A percentile compares a stretch with the other conserved stretches of the same genome.
phyloP scores from a whole-genome alignment of 1,140 invertebrate species.

The Batillaria attramentaria region DNA sequence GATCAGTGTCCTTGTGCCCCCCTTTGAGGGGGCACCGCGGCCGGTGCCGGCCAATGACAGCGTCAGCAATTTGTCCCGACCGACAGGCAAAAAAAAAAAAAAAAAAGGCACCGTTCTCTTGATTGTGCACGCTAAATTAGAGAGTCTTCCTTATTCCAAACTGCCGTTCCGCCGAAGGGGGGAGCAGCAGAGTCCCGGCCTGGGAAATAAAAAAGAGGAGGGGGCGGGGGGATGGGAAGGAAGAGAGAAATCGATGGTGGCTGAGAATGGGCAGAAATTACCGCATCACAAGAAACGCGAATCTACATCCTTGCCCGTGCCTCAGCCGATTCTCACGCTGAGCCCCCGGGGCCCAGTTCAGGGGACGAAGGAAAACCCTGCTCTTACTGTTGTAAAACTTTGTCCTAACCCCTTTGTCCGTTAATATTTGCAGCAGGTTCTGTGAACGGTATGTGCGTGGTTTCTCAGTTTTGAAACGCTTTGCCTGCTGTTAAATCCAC shows the following conservation, averaged over 20 bases:
- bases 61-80: no score
- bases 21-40: no score
- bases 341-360: not conserved
- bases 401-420: no score
- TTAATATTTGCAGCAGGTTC: no score
- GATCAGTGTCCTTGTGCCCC: no score
- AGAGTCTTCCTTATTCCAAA: not conserved
- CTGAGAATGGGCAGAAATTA: constrained; percentile 23
- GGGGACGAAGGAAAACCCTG: no score
- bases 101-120: constrained; percentile 1
- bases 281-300: constrained; percentile 22
- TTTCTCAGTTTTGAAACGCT: no score
- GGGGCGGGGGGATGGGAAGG: not conserved
- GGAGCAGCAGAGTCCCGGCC: not conserved
- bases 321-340: not conserved
- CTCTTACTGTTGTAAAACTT: no score
- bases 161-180: not conserved
- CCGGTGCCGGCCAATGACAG: no score
- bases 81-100: not conserved
- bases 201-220: not conserved
- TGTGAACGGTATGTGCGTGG: no score
- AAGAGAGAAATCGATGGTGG: not conserved
- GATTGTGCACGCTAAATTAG: constrained; percentile 23
- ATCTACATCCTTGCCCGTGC: not conserved
- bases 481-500: no score